phyloP scores from a whole-genome alignment of 2,888 invertebrate genomes.

The Drosophila paramelanica region DNA sequence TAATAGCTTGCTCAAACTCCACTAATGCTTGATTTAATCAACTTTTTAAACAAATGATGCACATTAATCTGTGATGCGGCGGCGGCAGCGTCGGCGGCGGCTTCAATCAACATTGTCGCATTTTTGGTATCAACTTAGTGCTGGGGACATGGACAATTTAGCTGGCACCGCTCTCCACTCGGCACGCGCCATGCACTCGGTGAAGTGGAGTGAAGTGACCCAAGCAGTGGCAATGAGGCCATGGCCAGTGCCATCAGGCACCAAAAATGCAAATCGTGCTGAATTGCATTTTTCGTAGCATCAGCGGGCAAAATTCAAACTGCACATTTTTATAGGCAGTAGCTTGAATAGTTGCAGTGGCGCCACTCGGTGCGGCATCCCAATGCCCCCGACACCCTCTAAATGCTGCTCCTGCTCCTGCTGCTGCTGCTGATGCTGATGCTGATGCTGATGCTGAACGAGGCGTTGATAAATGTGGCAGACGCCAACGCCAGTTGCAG shows the following conservation, averaged over 20 bases:
- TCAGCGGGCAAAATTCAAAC: constrained; percentile 53
- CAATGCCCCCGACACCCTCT: background rate
- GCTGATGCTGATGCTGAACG: constrained; percentile 47
- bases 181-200: constrained; percentile 50
- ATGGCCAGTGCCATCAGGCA: constrained; percentile 2
- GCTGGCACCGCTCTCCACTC: constrained; percentile 48
- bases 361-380: constrained; percentile 19
- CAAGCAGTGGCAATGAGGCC: constrained; percentile 25
- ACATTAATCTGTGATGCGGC: constrained; percentile 19
- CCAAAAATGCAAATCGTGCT: constrained; percentile 74
- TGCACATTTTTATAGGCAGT: constrained; percentile 63
- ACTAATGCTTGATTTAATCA: constrained; percentile 21
- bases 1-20: constrained; percentile 1
- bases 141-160: constrained; percentile 17
- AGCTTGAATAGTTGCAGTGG: constrained; percentile 58
- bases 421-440: too few relatives aligned
- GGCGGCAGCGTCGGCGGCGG: background rate
- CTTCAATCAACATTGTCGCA: constrained; percentile 11
- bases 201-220: constrained; percentile 38
- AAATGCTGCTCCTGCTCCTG: background rate
- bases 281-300: constrained; percentile 71
- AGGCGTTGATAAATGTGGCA: constrained; percentile 78
- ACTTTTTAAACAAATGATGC: constrained; percentile 8
- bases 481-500: constrained; percentile 48
- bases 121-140: constrained; percentile 2